Evolutionary conservation across 37 sponge, comb jelly and placozoan genomes (phyloP).

Genomic region (Amphimedon queenslandica): DNA sequence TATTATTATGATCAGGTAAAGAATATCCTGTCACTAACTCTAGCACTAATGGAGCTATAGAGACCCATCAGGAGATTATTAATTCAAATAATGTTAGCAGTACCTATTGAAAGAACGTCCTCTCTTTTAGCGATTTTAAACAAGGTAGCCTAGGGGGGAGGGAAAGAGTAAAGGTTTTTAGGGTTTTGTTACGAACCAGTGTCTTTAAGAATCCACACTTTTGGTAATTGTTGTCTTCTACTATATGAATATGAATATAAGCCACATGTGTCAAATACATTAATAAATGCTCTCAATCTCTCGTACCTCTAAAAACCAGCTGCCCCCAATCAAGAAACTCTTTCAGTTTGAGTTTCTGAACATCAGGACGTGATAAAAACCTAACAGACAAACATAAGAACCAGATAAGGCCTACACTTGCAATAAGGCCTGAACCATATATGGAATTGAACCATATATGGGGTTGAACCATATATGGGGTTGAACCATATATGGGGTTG

Average conservation of each 20-base stretch:
- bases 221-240: too few species aligned
- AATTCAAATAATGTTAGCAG: background rate
- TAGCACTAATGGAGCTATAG: slow-evolving; percentile 43
- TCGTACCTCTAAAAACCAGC: too few species aligned
- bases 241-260: too few species aligned
- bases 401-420: background rate
- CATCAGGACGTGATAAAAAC: slow-evolving; percentile 80
- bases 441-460: too few species aligned
- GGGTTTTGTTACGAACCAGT: background rate
- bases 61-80: background rate
- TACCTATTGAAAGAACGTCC: slow-evolving; percentile 18
- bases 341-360: slow-evolving; percentile 44
- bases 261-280: too few species aligned
- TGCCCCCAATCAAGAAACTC: slow-evolving; percentile 76
- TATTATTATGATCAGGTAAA: slow-evolving; percentile 43
- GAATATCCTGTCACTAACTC: slow-evolving; percentile 11
- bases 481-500: too few species aligned
- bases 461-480: too few species aligned
- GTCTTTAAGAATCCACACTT: too few species aligned
- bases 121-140: slow-evolving; percentile 61
- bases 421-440: too few species aligned
- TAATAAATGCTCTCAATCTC: too few species aligned
- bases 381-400: slow-evolving; percentile 15
- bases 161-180: background rate
- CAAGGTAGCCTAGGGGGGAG: slow-evolving; percentile 18